Evolutionary conservation across 64 coral and sea anemone genomes (phyloP).

Genomic region (Actinia tenebrosa): DNA sequence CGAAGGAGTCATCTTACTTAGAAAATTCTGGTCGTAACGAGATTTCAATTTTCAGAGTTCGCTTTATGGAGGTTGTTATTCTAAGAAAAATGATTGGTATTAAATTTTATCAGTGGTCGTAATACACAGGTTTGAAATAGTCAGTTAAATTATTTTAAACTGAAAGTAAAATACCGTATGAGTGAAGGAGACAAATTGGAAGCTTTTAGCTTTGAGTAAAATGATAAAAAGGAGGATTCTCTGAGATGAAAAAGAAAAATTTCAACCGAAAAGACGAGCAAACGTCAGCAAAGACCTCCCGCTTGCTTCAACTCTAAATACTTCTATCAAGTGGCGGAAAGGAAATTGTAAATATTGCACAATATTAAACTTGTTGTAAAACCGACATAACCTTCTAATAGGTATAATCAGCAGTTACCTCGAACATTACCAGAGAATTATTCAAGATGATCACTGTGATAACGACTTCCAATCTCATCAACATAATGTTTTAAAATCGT

Average conservation of each 20-base stretch:
- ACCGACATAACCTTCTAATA: neutral
- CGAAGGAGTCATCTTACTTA: accelerated
- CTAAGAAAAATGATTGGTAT: neutral
- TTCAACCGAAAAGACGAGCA: neutral
- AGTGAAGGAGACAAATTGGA: too few species aligned
- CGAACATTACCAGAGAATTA: neutral
- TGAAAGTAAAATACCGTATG: too few species aligned
- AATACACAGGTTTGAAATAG: too few species aligned
- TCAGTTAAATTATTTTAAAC: too few species aligned
- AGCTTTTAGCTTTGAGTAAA: neutral
- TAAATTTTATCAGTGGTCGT: neutral
- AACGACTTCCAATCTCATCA: neutral
- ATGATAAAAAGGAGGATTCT: neutral
- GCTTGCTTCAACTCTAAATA: neutral
- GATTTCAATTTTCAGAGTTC: neutral
- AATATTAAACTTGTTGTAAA: neutral
- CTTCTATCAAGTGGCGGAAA: neutral
- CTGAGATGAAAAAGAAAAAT: neutral
- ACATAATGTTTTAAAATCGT: neutral
- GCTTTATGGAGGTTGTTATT: neutral
- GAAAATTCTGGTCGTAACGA: neutral
- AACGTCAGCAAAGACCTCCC: neutral
- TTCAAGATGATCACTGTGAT: neutral
- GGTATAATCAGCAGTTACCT: neutral
- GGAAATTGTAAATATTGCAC: neutral